A percentile compares a stretch with the other conserved stretches of the same genome.
These are phyloP conservation scores for Sphenodon punctatus DNA, from an alignment of 2,797 vertebrate genomes.

Conservation along the genomic window DNA sequence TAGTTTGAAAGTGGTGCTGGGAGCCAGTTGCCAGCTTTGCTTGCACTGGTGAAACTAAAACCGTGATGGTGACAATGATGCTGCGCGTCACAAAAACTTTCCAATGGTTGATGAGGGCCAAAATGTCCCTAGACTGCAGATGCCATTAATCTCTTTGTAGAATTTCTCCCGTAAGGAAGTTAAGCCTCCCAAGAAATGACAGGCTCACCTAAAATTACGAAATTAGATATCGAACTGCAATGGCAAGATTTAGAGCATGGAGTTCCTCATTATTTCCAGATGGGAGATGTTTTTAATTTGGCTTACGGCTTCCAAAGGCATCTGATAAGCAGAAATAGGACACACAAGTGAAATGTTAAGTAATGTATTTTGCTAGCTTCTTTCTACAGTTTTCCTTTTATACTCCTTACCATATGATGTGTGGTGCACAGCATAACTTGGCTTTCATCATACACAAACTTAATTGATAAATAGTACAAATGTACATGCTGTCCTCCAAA, in stretches of 20 bases:
- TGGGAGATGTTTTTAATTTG: constrained; percentile 16
- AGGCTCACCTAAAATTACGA: constrained; percentile 8
- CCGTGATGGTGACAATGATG: background rate
- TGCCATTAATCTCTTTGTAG: background rate
- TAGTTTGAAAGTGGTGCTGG: background rate
- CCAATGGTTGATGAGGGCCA: background rate
- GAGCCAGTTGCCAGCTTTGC: background rate
- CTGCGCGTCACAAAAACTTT: background rate
- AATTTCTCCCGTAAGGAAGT: background rate
- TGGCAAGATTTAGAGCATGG: background rate
- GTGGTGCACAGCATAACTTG: no score
- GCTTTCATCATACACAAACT: no score
- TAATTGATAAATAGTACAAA: no score
- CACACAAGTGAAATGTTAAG: background rate
- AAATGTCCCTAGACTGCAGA: background rate
- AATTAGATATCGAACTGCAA: constrained; percentile 10
- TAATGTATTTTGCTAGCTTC: background rate
- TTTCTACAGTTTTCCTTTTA: no score
- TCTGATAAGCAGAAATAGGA: background rate
- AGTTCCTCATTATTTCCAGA: constrained; percentile 37
- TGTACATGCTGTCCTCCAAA: no score
- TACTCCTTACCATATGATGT: background rate
- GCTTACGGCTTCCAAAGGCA: constrained; percentile 1
- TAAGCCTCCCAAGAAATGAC: background rate
- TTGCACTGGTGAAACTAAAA: background rate